Evolutionary conservation across 2,888 invertebrate species (phyloP).

Genomic region (Apodemia duryi): DNA sequence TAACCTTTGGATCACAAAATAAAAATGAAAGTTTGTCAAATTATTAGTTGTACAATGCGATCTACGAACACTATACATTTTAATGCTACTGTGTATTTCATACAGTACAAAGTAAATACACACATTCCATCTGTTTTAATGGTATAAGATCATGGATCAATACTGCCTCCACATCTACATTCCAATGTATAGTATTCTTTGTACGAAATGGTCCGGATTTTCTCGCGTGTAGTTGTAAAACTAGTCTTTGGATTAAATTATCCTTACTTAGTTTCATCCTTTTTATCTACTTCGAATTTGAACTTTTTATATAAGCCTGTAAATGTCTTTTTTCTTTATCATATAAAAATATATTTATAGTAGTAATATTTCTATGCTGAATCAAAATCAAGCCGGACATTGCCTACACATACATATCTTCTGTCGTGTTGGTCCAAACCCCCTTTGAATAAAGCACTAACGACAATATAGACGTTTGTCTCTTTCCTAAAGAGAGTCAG

Average conservation of each 20-base stretch:
- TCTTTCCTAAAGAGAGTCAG: too few species aligned
- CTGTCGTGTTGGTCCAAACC: too few species aligned
- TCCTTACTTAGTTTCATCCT: not conserved
- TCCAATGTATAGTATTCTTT: conserved; percentile 30
- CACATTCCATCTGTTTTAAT: conserved; percentile 40
- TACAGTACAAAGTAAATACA: conserved; percentile 21
- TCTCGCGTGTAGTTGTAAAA: not conserved
- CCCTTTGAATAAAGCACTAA: too few species aligned
- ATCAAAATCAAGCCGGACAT: too few species aligned
- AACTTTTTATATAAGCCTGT: not conserved
- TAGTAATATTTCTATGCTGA: too few species aligned
- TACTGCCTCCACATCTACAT: conserved; percentile 35
- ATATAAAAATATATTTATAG: too few species aligned
- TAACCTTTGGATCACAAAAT: too few species aligned
- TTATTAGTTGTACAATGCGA: not conserved
- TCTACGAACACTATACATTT: not conserved
- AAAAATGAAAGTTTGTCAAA: not conserved
- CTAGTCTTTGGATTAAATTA: conserved; percentile 3
- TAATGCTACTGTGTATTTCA: conserved; percentile 3
- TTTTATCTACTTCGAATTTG: not conserved
- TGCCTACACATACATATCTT: too few species aligned
- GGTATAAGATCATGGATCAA: conserved; percentile 36
- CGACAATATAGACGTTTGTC: too few species aligned
- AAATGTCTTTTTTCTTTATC: not conserved
- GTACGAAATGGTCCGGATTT: conserved; percentile 26